Base-by-base conservation (phyloP, 2,797 vertebrate genomes). In the Hozukius guyotensis region DNA sequence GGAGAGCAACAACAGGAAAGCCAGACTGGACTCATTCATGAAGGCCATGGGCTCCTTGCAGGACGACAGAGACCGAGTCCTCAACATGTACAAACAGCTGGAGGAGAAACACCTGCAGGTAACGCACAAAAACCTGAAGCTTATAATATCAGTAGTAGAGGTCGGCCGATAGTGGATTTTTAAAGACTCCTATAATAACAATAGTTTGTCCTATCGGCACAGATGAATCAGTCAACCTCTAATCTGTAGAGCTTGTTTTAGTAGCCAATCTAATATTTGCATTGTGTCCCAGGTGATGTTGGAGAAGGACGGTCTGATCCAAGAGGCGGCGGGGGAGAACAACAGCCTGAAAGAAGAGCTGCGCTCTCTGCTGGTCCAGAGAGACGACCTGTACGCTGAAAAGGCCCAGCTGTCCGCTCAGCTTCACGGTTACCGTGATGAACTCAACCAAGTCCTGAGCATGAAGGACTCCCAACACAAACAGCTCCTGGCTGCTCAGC, bases 1-100 rank as follows among this genome's bases (percentile, higher is more conserved):
- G 63, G 97, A 97, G 77, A 94, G 93, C 84, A 93, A 87, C 72
- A 96, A 94, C 80, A 95, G 95, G 55, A 97, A 96, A 87, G 88
- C 96, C 72, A 95, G 94, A 49, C 93, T 99, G 82, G 97, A 97
- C 80, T 96, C 97, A 16, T 98, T 99, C 67, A 96, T 95, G 27
- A 99, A 97, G 75, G 97, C 98, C 75, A 99, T 99, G 98, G 96
- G 96, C n/a, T 99, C 98, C 8, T 82, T 99, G 85, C 99, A 99
- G 90, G 96, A 98, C 0, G 98, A 99, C 87, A 84, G 99, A 72
- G 99, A 99, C 87, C 79, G 95, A 27, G 92, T 99, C 49, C 90
- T 99, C 27, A 92, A 88, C 79, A 96, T 95, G 63, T 99, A 99
- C 91, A 97, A 94, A 79, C 96, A 97, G 85, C 96, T 99, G 68